Evolutionary conservation across 1,140 invertebrate species (phyloP), one percentile per base, ranked within the genome.

Genomic region (Zaprionus davidi): DNA sequence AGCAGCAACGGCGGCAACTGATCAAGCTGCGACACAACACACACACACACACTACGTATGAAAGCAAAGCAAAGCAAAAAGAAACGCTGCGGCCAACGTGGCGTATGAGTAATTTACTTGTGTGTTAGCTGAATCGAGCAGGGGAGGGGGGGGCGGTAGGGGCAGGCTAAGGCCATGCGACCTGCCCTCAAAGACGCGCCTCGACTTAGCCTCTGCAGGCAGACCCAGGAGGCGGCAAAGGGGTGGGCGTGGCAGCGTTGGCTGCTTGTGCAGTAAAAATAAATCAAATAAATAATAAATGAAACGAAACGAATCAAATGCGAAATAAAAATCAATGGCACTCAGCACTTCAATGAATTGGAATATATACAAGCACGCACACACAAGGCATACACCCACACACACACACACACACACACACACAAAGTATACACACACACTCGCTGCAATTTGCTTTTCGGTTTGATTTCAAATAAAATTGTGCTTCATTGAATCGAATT

Each of bases 231-330:
- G n/a, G 24, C 26, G 13, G 7, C 51, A 9, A 11, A 9, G 13
- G 11, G 12, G 28, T 3, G 36, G 64, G 26, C 36, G 15, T 22
- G 44, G 31, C 58, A 5, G 12, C 12, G 7, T 20, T 36, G 20
- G 31, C 31, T 31, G 15, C 44, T 20, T 57, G 67, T 65, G 84
- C 78, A 87, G 81, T 81, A 77, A 76, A 88, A 88, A 88, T 87
- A 87, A 88, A 87, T 87, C 84, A 87, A 88, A 87, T 87, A 88
- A 87, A 87, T 87, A 87, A 87, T 88, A 87, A 88, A 79, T 88
- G 84, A 87, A 88, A 88, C 84, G 84, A 87, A 84, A 79, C 84
- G 84, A 87, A 87, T 87, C 74, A 87, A 87, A 88, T 87, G 84
- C 74, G 84, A 81, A 88, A 87, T 87, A 87, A 88, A 87, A 87